phyloP scores from a whole-genome alignment of 2,113 vertebrate genomes.

The Heliornis fulica region DNA sequence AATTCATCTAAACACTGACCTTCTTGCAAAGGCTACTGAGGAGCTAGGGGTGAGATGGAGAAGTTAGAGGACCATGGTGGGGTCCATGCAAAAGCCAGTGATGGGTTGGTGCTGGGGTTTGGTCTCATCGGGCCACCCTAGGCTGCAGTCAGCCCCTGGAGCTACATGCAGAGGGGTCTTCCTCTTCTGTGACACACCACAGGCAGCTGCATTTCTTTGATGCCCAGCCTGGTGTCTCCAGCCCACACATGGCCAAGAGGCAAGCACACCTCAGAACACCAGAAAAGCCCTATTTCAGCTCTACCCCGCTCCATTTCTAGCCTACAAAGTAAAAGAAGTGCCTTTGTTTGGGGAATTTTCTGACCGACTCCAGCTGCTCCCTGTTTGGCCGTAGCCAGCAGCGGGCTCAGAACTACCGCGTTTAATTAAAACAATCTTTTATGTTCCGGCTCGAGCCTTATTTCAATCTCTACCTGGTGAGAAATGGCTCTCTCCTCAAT shows the following conservation, averaged over 20 bases:
- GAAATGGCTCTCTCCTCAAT: slow-evolving; percentile 61
- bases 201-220: not conserved
- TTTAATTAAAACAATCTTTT: slow-evolving; percentile 75
- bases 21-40: not conserved
- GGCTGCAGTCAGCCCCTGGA: fast-evolving
- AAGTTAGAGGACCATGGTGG: not conserved
- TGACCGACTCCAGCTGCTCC: not conserved
- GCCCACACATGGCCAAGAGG: not conserved
- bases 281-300: not conserved
- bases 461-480: slow-evolving; percentile 70
- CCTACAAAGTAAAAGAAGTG: not conserved
- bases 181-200: fast-evolving
- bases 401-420: slow-evolving; percentile 40
- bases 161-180: not conserved
- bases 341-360: not conserved
- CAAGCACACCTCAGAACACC: not conserved
- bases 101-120: not conserved
- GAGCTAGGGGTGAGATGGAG: not conserved
- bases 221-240: not conserved
- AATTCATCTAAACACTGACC: not conserved
- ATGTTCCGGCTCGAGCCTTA: slow-evolving; percentile 46
- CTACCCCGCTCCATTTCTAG: not conserved
- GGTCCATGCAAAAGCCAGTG: not conserved
- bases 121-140: not conserved
- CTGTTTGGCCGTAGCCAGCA: not conserved